A percentile compares a stretch with the other conserved stretches of the same genome.
These are phyloP conservation scores for Choloepus hoffmanni DNA, from an alignment of 2,113 vertebrate species.

Conservation along the genomic window DNA sequence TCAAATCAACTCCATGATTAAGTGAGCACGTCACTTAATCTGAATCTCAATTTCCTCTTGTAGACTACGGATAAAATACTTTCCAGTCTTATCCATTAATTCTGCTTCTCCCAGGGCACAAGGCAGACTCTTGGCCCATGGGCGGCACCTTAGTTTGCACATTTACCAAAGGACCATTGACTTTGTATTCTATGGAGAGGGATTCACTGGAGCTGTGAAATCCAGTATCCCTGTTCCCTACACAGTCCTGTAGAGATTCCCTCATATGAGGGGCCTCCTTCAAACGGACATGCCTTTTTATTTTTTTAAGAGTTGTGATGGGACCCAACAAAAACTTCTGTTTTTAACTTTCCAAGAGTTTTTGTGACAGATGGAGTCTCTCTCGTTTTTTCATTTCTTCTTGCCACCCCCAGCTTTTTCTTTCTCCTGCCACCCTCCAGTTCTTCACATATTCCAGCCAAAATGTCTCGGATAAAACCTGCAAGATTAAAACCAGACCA, in stretches of 20 bases:
- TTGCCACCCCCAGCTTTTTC: constrained; percentile 64
- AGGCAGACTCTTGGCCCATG: neutral
- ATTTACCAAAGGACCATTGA: neutral
- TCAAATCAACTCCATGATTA: neutral
- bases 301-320: constrained; percentile 42
- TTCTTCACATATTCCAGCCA: constrained; percentile 75
- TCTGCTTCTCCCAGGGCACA: neutral
- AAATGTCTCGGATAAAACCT: constrained; percentile 66
- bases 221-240: neutral
- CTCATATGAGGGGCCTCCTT: neutral
- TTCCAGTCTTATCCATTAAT: neutral
- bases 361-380: constrained; percentile 71
- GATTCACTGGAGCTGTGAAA: neutral
- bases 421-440: constrained; percentile 56
- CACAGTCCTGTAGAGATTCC: neutral
- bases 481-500: constrained; percentile 75
- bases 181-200: neutral
- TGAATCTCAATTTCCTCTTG: neutral
- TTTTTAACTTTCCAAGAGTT: constrained; percentile 65
- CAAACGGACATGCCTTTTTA: neutral
- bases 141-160: neutral
- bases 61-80: neutral
- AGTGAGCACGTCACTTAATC: neutral
- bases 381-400: constrained; percentile 62
- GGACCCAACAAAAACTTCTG: constrained; percentile 58